A percentile compares a stretch with the other conserved stretches of the same genome.
Conservation (phyloP, 2,113 vertebrate species). For the Nesoenas mayeri region DNA sequence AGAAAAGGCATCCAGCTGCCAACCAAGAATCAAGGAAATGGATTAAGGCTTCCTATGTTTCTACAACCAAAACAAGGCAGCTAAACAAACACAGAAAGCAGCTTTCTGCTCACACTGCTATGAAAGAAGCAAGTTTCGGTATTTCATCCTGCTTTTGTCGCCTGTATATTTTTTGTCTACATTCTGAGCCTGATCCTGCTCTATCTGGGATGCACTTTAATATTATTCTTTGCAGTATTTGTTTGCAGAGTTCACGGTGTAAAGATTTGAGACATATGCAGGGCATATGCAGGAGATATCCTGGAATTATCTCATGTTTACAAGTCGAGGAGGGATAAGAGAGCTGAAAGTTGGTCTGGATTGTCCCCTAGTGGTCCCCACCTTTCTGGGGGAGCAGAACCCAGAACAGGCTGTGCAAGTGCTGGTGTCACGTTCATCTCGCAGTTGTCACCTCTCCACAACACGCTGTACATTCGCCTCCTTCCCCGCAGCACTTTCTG, state of each 20-base stretch:
- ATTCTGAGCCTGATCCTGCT: not conserved
- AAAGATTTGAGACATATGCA: constrained; percentile 52
- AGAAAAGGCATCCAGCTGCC: not conserved
- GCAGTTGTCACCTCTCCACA: not conserved
- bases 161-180: not conserved
- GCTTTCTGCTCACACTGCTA: not conserved
- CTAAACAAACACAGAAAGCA: not conserved
- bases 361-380: constrained; percentile 50
- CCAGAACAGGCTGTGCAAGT: not conserved
- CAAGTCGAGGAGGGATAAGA: constrained; percentile 43
- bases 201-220: not conserved
- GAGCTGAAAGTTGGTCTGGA: constrained; percentile 52
- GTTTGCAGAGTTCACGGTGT: constrained; percentile 11
- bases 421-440: not conserved
- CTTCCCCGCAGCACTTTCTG: not conserved
- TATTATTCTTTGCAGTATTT: constrained; percentile 5
- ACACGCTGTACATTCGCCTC: not conserved
- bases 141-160: not conserved
- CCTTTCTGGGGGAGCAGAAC: constrained; percentile 46
- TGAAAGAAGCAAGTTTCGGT: not conserved
- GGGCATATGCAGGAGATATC: constrained; percentile 59
- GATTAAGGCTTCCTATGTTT: not conserved
- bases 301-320: constrained; percentile 51
- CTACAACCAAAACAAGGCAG: not conserved
- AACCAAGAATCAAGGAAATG: not conserved